A percentile compares a stretch with the other conserved stretches of the same genome.
Conservation (phyloP, 1,140 invertebrate species). For the Drosophila repletoides region DNA sequence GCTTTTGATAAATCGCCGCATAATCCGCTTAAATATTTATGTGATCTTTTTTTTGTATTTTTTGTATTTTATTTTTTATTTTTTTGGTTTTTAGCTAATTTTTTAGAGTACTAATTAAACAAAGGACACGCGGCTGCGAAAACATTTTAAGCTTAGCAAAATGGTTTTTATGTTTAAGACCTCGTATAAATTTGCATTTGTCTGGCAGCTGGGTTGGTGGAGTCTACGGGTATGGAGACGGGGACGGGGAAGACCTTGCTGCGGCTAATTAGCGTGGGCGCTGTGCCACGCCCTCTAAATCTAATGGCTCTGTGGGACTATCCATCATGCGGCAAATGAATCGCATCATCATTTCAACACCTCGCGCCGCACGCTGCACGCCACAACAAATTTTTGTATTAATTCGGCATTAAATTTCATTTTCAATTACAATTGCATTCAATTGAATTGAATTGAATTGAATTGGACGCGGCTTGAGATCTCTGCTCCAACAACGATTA, state of each 20-base stretch:
- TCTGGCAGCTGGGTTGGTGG: conserved; percentile 33
- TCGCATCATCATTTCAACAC: conserved; percentile 57
- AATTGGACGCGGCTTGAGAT: conserved; percentile 42
- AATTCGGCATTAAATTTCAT: conserved; percentile 69
- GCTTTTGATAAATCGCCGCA: conserved; percentile 78
- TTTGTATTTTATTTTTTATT: background rate
- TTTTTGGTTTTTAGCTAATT: conserved; percentile 59
- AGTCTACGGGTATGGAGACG: background rate
- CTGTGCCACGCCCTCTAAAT: conserved; percentile 17
- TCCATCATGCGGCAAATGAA: conserved; percentile 55
- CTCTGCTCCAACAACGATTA: conserved; percentile 36
- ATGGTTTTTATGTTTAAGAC: conserved; percentile 24
- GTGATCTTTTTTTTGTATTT: conserved; percentile 27
- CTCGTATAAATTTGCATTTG: conserved; percentile 69
- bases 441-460: conserved; percentile 57
- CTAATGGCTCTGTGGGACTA: conserved; percentile 16
- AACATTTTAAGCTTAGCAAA: conserved; percentile 49
- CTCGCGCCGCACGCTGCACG: conserved; percentile 28
- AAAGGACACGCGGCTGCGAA: conserved; percentile 61
- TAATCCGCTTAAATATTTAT: conserved; percentile 76
- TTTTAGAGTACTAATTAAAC: conserved; percentile 77
- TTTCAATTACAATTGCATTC: conserved; percentile 66
- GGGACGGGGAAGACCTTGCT: conserved; percentile 3
- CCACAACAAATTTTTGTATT: conserved; percentile 54
- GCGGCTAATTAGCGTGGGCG: conserved; percentile 67